Percentiles rank a stretch among this genome's conserved stretches.
Conservation (phyloP, 1,140 invertebrate species). For the Drosophila littoralis region DNA sequence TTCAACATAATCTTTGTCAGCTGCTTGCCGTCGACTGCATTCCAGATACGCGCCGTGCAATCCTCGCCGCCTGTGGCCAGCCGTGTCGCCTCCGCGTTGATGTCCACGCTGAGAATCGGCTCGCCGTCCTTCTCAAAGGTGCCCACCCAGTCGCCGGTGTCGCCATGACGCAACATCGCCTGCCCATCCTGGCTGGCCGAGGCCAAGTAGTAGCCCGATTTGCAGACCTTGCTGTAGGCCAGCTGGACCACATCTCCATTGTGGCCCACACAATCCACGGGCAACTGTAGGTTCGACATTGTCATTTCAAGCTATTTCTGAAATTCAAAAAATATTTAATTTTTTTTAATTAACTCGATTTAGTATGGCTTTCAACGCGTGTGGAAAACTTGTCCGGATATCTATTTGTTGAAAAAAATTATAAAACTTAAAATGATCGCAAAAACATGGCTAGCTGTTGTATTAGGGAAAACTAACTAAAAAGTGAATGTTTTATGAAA, state of each 20-base stretch:
- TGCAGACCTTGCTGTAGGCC: slow-evolving; percentile 95
- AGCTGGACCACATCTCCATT: slow-evolving; percentile 97
- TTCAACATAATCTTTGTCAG: slow-evolving; percentile 94
- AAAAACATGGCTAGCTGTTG: slow-evolving; percentile 1
- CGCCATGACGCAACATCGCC: slow-evolving; percentile 97
- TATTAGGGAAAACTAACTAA: background rate
- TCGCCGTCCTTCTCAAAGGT: slow-evolving; percentile 97
- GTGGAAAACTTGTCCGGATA: background rate
- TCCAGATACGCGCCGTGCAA: slow-evolving; percentile 97
- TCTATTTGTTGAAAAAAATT: background rate
- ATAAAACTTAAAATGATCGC: background rate
- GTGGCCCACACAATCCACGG: slow-evolving; percentile 96
- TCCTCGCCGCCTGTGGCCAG: slow-evolving; percentile 97
- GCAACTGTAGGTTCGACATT: slow-evolving; percentile 7
- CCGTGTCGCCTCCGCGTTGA: slow-evolving; percentile 93
- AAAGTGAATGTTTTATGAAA: background rate
- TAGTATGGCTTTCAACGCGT: background rate
- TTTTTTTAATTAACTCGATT: background rate
- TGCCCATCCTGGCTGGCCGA: slow-evolving; percentile 99
- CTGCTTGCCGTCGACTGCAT: slow-evolving; percentile 94
- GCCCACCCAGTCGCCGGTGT: slow-evolving; percentile 98
- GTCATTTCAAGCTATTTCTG: background rate
- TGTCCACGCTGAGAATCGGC: slow-evolving; percentile 97
- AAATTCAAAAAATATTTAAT: background rate
- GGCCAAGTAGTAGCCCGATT: slow-evolving; percentile 92